Conservation (phyloP, 2,888 invertebrate genomes). For the Euplexia lucipara region DNA sequence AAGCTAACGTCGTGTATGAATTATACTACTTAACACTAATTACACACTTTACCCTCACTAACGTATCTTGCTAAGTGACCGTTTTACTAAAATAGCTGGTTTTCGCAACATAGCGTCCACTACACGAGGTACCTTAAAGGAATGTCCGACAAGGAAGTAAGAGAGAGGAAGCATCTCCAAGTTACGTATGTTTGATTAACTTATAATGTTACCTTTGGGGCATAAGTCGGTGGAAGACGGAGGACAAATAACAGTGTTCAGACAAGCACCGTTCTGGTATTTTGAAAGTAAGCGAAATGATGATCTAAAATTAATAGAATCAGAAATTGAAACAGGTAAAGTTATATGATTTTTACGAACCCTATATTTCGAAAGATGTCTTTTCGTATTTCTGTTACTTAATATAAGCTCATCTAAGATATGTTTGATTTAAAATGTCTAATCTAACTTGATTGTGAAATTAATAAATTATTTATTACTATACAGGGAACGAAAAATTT, state of each 20-base stretch:
- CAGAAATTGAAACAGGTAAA: no score
- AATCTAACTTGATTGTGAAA: no score
- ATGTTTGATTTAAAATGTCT: no score
- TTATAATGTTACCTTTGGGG: conserved; percentile 51
- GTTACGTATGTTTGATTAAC: conserved; percentile 59
- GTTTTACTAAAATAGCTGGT: neutral
- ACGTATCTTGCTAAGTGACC: no score
- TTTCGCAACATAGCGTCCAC: conserved; percentile 26
- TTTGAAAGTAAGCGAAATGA: conserved; percentile 46
- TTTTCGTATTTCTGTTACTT: no score
- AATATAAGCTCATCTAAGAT: no score
- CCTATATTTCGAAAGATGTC: no score
- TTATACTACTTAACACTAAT: no score
- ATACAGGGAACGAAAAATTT: neutral
- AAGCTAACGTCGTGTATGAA: no score
- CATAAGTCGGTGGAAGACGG: conserved; percentile 12
- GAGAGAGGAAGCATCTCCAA: conserved; percentile 69
- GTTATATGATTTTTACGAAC: no score
- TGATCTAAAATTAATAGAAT: conserved; percentile 19
- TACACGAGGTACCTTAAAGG: conserved; percentile 58
- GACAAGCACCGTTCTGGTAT: conserved; percentile 17
- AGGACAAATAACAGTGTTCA: conserved; percentile 54
- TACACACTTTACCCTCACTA: no score
- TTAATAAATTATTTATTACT: no score
- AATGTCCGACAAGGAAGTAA: conserved; percentile 72